Base-by-base conservation (phyloP, 2,888 invertebrate genomes). In the Tipula unca region DNA sequence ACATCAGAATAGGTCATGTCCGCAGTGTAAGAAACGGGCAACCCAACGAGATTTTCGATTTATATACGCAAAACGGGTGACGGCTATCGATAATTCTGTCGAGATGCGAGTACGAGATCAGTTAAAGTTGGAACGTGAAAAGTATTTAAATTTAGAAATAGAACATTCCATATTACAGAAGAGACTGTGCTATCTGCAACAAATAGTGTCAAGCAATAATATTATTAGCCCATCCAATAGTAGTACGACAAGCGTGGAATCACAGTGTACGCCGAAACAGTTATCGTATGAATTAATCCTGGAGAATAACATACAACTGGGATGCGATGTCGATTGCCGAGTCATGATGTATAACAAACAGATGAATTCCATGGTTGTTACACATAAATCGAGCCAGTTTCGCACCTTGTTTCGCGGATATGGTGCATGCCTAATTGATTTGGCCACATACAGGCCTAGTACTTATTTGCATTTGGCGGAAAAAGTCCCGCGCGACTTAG, bases 21-120 rank as follows among this genome's bases (percentile, higher is more conserved):
- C 98, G 0, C 96, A 97, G 20, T 98, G 98, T 89, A 98, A 98
- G 89, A 92, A 93, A 48, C 94, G 93, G 89, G 95, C 96, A 0
- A 88, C 91, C 0, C 88, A 92, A 6, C 93, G 92, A 88, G 97
- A 97, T 88, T 92, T 97, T 85, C 91, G 98, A 48, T 93, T 92
- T 87, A 93, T 98, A 1, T 98, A 96, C 90, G 96, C 97, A 0
- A 94, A 94, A 87, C 93, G 94, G 86, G 88, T 97, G 2, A 93
- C 94, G 85, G 95, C 95, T 0, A 91, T 95, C 0, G 98, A 98
- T 89, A 96, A 95, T 0, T 92, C 94, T 0, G 97, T 97, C 88
- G 90, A 95, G 86, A 95, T 96, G 84, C 90, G 92, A 14, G 89
- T 96, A 32, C 92, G 94, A 87, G 90, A 92, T 69, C 93, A 94